These are phyloP conservation scores for Bimastos eiseni DNA, from an alignment of 2,888 invertebrate species.

Conservation along the genomic window DNA sequence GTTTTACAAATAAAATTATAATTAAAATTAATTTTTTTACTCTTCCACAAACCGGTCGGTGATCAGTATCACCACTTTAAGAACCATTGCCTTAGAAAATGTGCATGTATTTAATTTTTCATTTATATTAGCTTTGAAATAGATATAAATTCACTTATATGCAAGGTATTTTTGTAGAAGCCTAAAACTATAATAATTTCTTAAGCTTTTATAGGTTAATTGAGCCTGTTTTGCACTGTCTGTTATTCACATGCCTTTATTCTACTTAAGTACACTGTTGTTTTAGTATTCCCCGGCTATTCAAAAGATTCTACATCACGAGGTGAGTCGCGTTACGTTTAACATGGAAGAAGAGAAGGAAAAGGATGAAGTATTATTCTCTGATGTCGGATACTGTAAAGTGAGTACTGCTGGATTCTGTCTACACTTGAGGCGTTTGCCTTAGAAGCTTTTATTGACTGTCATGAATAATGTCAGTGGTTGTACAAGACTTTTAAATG, in stretches of 20 bases:
- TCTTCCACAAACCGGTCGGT: too few relatives aligned
- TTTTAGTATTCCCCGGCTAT: neutral
- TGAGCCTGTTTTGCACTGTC: neutral
- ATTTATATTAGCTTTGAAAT: neutral
- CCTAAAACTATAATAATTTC: neutral
- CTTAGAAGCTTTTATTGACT: neutral
- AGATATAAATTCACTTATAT: neutral
- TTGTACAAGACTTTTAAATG: too few relatives aligned
- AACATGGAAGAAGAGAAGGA: neutral
- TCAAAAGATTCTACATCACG: neutral
- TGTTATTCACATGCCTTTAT: neutral
- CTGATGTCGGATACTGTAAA: conserved; percentile 9
- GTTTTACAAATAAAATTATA: too few relatives aligned
- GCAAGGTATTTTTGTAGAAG: neutral
- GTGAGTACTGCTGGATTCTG: neutral
- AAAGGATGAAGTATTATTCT: neutral
- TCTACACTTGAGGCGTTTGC: neutral
- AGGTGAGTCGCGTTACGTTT: neutral
- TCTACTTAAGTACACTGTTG: neutral
- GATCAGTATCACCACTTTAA: too few relatives aligned
- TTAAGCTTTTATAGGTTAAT: neutral
- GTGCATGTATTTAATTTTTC: neutral
- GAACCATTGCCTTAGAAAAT: too few relatives aligned
- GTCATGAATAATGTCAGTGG: neutral
- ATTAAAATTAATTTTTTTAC: too few relatives aligned